phyloP scores from a whole-genome alignment of 2,113 vertebrate genomes.

The Paedocypris sp. region DNA sequence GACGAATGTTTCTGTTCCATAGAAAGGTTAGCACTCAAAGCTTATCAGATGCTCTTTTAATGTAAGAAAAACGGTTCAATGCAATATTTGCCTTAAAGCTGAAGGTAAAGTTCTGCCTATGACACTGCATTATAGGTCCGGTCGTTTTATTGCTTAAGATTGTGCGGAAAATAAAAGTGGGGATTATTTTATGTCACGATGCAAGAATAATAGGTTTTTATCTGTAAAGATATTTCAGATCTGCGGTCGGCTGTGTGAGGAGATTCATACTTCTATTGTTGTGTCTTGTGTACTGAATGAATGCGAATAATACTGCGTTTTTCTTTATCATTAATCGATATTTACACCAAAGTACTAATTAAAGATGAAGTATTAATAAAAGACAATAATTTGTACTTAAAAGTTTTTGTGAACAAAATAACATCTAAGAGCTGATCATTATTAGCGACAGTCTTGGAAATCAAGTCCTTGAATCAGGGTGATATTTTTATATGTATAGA shows the following conservation, averaged over 20 bases:
- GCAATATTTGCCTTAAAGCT: slow-evolving; percentile 62
- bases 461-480: not conserved
- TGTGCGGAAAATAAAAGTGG: slow-evolving; percentile 37
- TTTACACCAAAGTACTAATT: no score
- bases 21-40: slow-evolving; percentile 3
- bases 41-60: slow-evolving; percentile 42
- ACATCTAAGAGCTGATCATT: no score
- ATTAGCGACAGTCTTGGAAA: not conserved
- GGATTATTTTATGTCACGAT: no score
- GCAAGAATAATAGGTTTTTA: no score
- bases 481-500: not conserved
- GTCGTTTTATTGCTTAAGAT: slow-evolving; percentile 67
- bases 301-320: no score
- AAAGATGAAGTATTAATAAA: no score
- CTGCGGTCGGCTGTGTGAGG: no score
- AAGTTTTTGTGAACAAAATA: no score
- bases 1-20: slow-evolving; percentile 1
- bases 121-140: slow-evolving; percentile 51
- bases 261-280: no score
- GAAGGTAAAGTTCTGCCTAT: slow-evolving; percentile 55
- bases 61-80: slow-evolving; percentile 60
- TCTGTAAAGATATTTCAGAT: no score
- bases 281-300: no score
- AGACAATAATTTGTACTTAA: not conserved
- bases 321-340: no score